phyloP scores from a whole-genome alignment of 2,113 vertebrate genomes.

The Xyrauchen texanus region DNA sequence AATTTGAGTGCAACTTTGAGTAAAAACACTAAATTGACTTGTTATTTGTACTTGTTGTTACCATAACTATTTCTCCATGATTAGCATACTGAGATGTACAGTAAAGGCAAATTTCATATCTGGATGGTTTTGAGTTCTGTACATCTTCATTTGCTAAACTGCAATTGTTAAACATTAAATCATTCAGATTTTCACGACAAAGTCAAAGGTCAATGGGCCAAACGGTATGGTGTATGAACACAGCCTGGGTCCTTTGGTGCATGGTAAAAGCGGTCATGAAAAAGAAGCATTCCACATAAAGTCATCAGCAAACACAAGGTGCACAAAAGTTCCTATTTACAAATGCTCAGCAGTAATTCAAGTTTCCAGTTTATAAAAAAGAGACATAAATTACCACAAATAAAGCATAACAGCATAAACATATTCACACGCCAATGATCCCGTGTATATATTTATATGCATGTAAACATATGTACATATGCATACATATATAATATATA shows the following conservation, averaged over 20 bases:
- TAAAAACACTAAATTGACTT: not conserved
- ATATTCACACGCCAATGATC: conserved; percentile 78
- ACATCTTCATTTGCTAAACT: too few species aligned
- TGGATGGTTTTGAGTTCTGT: too few species aligned
- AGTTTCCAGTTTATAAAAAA: conserved; percentile 90
- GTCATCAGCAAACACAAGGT: conserved; percentile 85
- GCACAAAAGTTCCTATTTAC: conserved; percentile 90
- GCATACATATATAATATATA: conserved; percentile 80
- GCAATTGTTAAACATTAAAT: not conserved
- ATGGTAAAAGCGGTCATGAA: conserved; percentile 64
- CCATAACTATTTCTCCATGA: too few species aligned
- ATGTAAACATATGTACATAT: conserved; percentile 79
- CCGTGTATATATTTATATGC: conserved; percentile 73
- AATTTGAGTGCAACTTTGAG: not conserved
- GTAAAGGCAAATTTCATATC: not conserved
- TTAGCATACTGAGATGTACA: not conserved
- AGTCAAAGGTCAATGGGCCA: conserved; percentile 12
- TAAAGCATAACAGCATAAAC: conserved; percentile 80
- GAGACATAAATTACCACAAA: conserved; percentile 66
- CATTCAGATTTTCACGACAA: not conserved
- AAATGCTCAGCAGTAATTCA: conserved; percentile 96
- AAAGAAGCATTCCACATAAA: conserved; percentile 68
- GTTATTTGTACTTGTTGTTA: not conserved
- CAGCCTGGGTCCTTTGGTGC: conserved; percentile 39
- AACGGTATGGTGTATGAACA: conserved; percentile 49